Base-by-base conservation (phyloP, 2,797 vertebrate species). In the Oceanodroma leucorhoa region DNA sequence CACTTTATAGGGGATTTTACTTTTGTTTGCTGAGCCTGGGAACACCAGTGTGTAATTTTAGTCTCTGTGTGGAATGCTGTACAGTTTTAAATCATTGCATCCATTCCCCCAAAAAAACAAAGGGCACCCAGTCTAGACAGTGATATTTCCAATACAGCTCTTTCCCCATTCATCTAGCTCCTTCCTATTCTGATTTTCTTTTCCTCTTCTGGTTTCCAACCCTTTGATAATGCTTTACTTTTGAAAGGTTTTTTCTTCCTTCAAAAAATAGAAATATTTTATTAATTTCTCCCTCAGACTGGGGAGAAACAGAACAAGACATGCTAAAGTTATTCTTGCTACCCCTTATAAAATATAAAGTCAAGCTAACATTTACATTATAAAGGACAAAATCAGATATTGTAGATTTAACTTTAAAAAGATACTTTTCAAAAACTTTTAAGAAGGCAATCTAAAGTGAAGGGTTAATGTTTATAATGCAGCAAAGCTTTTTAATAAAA, bases 301-400 rank as follows among this genome's bases (percentile, higher is more conserved):
- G 30, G 32, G 82, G 19, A 58, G 19, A 38, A 66, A 43, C 46
- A 45, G 7, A 45, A 32, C 57, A 83, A 65, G 53, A 30, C 21
- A 51, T 18, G 58, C 40, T 81, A 61, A 61, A 46, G 38, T 83
- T 64, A 36, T 72, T 70, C 60, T 72, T 58, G n/a, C 50, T 83
- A 50, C 27, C 51, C 66, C 61, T 77, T 79, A 57, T 53, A 61
- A 58, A 82, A 23, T n/a, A 60, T 53, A 61, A 55, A 79, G 21
- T n/a, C 70, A 38, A 62, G 18, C 50, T 91, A 86, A 64, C 19
- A 34, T 89, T 95, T 72, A 81, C 61, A 90, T 62, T 85, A 66
- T 48, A 60, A 71, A 45, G 57, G 32, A 30, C n/a, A 77, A 10
- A 89, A 51, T 34, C 16, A 73, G 36, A 43, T 69, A 40, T 11